Evolutionary conservation across 2,888 invertebrate genomes (phyloP).

Genomic region (Diarsia mendica): DNA sequence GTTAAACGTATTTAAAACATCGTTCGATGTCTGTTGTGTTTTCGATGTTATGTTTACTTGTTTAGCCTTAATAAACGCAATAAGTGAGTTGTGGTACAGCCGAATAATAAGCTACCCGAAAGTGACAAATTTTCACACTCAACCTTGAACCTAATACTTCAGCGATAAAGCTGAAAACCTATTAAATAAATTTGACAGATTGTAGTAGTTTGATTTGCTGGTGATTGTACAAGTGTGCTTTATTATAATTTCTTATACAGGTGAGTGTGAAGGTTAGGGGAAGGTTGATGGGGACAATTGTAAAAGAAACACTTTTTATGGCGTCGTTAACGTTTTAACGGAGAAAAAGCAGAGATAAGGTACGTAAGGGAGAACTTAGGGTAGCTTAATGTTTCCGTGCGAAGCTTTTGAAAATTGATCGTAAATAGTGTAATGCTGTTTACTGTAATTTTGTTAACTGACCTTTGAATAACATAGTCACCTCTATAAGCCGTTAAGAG

Average conservation of each 20-base stretch:
- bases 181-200: no score
- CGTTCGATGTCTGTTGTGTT: not conserved
- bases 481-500: no score
- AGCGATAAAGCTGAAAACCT: no score
- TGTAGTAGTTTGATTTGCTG: no score
- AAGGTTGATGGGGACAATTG: constrained; percentile 57
- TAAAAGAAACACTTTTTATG: constrained; percentile 70
- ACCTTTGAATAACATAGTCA: not conserved
- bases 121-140: no score
- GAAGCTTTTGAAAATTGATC: constrained; percentile 49
- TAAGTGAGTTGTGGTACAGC: not conserved
- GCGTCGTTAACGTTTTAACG: constrained; percentile 72
- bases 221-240: not conserved
- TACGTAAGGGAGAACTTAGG: constrained; percentile 33
- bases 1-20: not conserved
- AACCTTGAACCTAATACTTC: no score
- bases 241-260: not conserved
- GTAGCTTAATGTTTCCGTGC: constrained; percentile 58
- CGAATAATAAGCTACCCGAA: no score
- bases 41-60: not conserved
- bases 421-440: constrained; percentile 23
- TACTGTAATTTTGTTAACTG: not conserved
- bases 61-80: not conserved
- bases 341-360: constrained; percentile 64
- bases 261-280: constrained; percentile 25